Conservation (phyloP, 2,888 invertebrate genomes). For the Apotomis capreana region DNA sequence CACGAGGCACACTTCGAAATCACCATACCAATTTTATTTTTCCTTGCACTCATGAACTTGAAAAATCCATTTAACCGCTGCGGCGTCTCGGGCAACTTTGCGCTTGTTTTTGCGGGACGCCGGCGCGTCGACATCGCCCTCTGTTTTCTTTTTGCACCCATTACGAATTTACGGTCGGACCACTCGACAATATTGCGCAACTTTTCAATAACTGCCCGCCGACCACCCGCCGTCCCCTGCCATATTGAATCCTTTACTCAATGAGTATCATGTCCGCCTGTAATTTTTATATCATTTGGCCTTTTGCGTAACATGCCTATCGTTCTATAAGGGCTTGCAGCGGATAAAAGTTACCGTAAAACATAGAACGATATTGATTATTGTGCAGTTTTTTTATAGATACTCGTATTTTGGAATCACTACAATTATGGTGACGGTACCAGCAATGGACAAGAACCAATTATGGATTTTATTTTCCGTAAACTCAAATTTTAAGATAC, state of each 20-base stretch:
- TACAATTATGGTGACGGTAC: too few relatives aligned
- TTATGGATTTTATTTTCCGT: too few relatives aligned
- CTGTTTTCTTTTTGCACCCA: constrained; percentile 80
- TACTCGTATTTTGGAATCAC: too few relatives aligned
- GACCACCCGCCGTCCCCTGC: constrained; percentile 65
- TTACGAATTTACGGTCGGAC: constrained; percentile 81
- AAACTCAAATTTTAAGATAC: too few relatives aligned
- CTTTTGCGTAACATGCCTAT: constrained; percentile 12
- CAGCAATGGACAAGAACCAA: too few relatives aligned
- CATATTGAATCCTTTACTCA: constrained; percentile 77
- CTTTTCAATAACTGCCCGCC: constrained; percentile 81
- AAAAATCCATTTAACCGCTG: constrained; percentile 71
- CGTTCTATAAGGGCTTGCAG: background rate
- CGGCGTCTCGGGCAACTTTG: constrained; percentile 64
- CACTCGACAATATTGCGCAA: constrained; percentile 82
- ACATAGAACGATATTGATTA: too few relatives aligned
- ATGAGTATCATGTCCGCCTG: constrained; percentile 59
- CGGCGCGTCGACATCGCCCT: constrained; percentile 60
- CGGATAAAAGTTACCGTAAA: background rate
- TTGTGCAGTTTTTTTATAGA: too few relatives aligned
- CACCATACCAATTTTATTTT: constrained; percentile 34
- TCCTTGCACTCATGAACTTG: constrained; percentile 59
- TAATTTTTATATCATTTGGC: constrained; percentile 42
- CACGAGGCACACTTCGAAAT: constrained; percentile 15
- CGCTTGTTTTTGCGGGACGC: constrained; percentile 72